Evolutionary conservation across 1,140 invertebrate species (phyloP).

Genomic region (Nasonia giraulti): DNA sequence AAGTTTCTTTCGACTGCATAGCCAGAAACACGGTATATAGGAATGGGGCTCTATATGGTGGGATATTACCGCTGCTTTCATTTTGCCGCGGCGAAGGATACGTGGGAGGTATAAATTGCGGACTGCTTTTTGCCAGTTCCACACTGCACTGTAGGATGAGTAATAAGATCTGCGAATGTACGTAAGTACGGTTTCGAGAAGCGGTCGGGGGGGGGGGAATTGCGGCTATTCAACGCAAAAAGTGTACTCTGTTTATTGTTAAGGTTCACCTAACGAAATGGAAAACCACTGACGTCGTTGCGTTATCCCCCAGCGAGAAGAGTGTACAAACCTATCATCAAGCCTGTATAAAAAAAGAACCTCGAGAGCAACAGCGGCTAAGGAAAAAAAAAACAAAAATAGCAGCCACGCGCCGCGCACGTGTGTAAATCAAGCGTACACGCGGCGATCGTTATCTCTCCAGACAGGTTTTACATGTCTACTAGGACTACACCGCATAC

Average conservation of each 20-base stretch:
- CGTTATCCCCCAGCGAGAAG: no score
- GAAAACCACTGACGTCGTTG: background rate
- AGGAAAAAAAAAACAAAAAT: background rate
- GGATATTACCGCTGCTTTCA: background rate
- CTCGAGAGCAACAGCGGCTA: background rate
- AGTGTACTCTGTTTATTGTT: background rate
- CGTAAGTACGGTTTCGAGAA: background rate
- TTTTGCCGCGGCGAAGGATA: background rate
- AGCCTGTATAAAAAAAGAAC: background rate
- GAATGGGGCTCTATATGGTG: background rate
- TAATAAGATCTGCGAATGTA: background rate
- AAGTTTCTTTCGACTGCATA: slow-evolving; percentile 12
- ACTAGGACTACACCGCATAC: background rate
- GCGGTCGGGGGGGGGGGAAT: background rate
- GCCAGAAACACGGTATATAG: background rate
- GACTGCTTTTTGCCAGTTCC: background rate
- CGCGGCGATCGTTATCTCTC: slow-evolving; percentile 13
- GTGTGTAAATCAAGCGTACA: slow-evolving; percentile 16
- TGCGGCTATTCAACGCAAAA: no score
- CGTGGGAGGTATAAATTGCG: background rate
- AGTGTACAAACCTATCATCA: background rate
- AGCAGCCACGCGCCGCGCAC: slow-evolving; percentile 7
- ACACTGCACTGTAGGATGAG: background rate
- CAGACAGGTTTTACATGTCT: background rate
- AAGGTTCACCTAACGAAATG: background rate